A percentile compares a stretch with the other conserved stretches of the same genome.
Evolutionary conservation across 1,140 invertebrate species (phyloP).

Genomic region (Drosophila yakuba): DNA sequence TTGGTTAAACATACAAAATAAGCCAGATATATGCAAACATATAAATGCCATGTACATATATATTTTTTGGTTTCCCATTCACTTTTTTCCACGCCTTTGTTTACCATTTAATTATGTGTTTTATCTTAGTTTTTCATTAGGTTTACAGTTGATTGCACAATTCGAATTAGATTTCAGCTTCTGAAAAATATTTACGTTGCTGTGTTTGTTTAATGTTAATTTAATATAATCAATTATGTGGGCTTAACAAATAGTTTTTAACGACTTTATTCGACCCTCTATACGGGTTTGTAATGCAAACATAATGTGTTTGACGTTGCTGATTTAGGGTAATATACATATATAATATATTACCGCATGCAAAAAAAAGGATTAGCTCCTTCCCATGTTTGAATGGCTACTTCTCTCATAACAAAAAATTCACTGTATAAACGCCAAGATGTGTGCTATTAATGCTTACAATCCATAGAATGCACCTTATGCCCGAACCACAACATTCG

Average conservation of each 20-base stretch:
- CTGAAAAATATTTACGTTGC: slow-evolving; percentile 52
- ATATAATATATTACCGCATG: slow-evolving; percentile 4
- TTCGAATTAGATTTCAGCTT: slow-evolving; percentile 29
- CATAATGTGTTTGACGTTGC: slow-evolving; percentile 52
- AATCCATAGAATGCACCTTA: background rate
- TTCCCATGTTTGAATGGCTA: no score
- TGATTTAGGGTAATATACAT: slow-evolving; percentile 26
- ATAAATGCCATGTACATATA: slow-evolving; percentile 16
- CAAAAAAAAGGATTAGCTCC: slow-evolving; percentile 19
- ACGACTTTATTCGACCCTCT: slow-evolving; percentile 8
- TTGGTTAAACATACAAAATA: slow-evolving; percentile 12
- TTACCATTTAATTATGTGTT: slow-evolving; percentile 67
- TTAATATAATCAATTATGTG: slow-evolving; percentile 67
- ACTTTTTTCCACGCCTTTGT: slow-evolving; percentile 37
- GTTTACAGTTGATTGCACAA: slow-evolving; percentile 55
- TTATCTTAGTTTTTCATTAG: slow-evolving; percentile 69
- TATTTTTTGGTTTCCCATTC: slow-evolving; percentile 8
- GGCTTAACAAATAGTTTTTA: slow-evolving; percentile 19
- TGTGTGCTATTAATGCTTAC: no score
- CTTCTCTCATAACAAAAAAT: no score
- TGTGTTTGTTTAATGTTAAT: slow-evolving; percentile 74
- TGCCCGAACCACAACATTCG: background rate
- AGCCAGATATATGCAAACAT: slow-evolving; percentile 15
- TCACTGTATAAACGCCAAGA: background rate
- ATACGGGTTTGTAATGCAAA: slow-evolving; percentile 18